Evolutionary conservation across 2,888 invertebrate genomes (phyloP), one percentile per base, ranked within the genome.

Genomic region (Thyatira batis): DNA sequence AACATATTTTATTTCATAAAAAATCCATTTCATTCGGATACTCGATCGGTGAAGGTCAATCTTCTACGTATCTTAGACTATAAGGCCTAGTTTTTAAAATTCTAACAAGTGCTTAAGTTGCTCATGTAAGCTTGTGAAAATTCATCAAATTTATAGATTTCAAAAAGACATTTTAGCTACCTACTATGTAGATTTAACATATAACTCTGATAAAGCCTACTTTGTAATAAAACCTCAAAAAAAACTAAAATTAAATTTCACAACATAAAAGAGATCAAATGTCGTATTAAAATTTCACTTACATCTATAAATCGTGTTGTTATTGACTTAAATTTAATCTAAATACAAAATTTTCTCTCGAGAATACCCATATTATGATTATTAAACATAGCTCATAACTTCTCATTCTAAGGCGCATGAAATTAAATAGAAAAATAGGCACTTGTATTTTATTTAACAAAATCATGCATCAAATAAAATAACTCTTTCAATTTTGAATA

Each of bases 271-370:
- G 23, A 5, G 25, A 44, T n/a, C n/a, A n/a, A n/a, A n/a, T n/a
- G n/a, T n/a, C 39, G 13, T 39, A 13, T 8, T 39, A 8, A 17
- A 39, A 39, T 17, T 33, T 39, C 17, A 39, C 39, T 17, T 17
- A 13, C 39, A 33, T 2, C n/a, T 33, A 3, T 33, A 33, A n/a
- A 33, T 11, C 13, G 2, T 28, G 11, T 28, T 4, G 8, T 17
- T 39, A 8, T 17, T 39, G 39, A 17, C 39, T 68, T 53, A 49
- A 48, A 52, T 53, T 61, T 58, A 55, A 48, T 60, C 61, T 69
- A 59, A 56, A 49, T 61, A 60, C 48, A 67, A 58, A 61, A 61
- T 57, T 60, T 65, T 72, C 73, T 72, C 69, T 71, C 69, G 52
- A 61, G 28, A 53, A 60, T 57, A 54, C 58, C 55, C 55, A 51